Conservation (phyloP, 30 jellyfish, hydroid and myxozoan genomes). For the Aurelia aurita complex sp. Pacific region DNA sequence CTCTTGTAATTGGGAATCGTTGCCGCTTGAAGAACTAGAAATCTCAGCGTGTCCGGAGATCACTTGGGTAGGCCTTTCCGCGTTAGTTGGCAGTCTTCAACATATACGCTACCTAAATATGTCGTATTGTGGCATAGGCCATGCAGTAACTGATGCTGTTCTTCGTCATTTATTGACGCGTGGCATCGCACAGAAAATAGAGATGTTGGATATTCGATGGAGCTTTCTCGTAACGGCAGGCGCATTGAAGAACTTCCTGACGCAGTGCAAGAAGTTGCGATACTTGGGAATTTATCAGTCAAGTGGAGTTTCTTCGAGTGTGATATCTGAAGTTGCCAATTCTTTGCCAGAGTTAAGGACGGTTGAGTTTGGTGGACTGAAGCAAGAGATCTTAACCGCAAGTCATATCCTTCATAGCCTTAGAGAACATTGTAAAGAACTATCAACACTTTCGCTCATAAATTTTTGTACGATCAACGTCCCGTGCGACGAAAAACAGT, state of each 20-base stretch:
- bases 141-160: slow-evolving; percentile 87
- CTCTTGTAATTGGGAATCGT: slow-evolving; percentile 73
- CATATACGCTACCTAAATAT: slow-evolving; percentile 83
- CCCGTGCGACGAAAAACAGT: slow-evolving; percentile 58
- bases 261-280: slow-evolving; percentile 67
- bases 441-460: slow-evolving; percentile 85
- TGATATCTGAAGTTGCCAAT: slow-evolving; percentile 55
- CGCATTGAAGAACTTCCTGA: slow-evolving; percentile 48
- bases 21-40: slow-evolving; percentile 89
- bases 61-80: slow-evolving; percentile 81
- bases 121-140: slow-evolving; percentile 98
- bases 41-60: slow-evolving; percentile 97
- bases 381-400: slow-evolving; percentile 64
- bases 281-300: slow-evolving; percentile 94
- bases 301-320: slow-evolving; percentile 61
- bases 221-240: slow-evolving; percentile 79
- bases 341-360: slow-evolving; percentile 60
- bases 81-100: slow-evolving; percentile 66
- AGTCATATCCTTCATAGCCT: slow-evolving; percentile 57
- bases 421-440: slow-evolving; percentile 48
- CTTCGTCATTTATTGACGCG: slow-evolving; percentile 48
- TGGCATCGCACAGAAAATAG: slow-evolving; percentile 58
- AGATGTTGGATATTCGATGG: slow-evolving; percentile 96
- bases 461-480: slow-evolving; percentile 61
- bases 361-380: slow-evolving; percentile 86